These are phyloP conservation scores for Galerucella nymphaeae DNA, from an alignment of 2,888 invertebrate species.

Conservation along the genomic window DNA sequence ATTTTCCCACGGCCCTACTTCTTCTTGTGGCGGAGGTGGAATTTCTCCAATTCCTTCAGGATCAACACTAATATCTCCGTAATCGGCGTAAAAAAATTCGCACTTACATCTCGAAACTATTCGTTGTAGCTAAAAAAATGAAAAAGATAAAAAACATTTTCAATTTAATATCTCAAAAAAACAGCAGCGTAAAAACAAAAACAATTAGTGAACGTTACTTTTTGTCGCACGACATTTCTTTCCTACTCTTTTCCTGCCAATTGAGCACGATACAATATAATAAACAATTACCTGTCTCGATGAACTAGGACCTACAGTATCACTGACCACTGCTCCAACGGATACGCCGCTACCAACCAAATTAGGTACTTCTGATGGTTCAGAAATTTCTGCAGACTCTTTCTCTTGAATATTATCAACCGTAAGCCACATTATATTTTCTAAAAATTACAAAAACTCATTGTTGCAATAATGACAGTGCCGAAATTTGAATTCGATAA, in stretches of 20 bases:
- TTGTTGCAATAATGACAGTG: no score
- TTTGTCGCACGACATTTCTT: no score
- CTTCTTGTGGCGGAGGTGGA: slow-evolving; percentile 75
- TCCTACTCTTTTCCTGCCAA: no score
- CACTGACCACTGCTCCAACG: slow-evolving; percentile 95
- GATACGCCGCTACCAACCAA: slow-evolving; percentile 94
- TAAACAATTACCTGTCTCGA: slow-evolving; percentile 63
- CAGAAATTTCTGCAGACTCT: slow-evolving; percentile 80
- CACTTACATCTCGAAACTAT: slow-evolving; percentile 98
- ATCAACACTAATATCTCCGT: slow-evolving; percentile 84
- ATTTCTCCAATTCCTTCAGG: slow-evolving; percentile 75
- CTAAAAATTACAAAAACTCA: slow-evolving; percentile 63
- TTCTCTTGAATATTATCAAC: slow-evolving; percentile 93
- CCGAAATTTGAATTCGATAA: no score
- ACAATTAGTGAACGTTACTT: background rate
- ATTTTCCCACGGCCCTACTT: slow-evolving; percentile 80
- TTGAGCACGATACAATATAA: no score
- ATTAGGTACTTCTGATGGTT: slow-evolving; percentile 82
- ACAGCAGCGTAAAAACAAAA: background rate
- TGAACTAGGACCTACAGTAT: slow-evolving; percentile 85
- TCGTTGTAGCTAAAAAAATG: slow-evolving; percentile 80
- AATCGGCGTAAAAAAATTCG: slow-evolving; percentile 97
- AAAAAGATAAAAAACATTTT: background rate
- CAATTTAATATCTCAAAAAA: no score
- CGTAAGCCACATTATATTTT: slow-evolving; percentile 96